phyloP scores from a whole-genome alignment of 2,113 vertebrate species.

The Bufo gargarizans region DNA sequence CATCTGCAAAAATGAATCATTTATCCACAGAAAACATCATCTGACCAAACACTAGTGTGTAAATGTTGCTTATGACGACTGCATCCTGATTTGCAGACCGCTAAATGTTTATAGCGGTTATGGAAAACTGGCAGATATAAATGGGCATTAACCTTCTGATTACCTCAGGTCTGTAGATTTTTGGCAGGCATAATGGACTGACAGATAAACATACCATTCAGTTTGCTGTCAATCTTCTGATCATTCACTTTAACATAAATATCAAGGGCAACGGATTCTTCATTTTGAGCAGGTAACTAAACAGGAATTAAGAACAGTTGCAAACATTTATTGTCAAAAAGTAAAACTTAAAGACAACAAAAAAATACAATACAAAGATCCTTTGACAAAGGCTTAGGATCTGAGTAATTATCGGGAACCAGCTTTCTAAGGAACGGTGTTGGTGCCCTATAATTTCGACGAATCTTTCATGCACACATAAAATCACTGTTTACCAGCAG shows the following conservation, averaged over 20 bases:
- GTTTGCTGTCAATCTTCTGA: conserved; percentile 89
- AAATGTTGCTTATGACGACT: neutral
- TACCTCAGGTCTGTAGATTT: neutral
- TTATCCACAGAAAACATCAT: neutral
- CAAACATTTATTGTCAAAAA: neutral
- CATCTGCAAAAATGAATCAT: too few species aligned
- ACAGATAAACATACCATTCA: conserved; percentile 78
- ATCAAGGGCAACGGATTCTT: conserved; percentile 82
- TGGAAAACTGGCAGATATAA: neutral
- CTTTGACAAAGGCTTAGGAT: too few species aligned
- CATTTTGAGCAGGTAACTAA: conserved; percentile 81
- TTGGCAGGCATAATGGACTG: neutral
- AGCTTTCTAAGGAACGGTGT: too few species aligned
- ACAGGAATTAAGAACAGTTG: conserved; percentile 29
- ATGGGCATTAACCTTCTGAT: neutral
- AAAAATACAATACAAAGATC: too few species aligned
- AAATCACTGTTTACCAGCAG: too few species aligned
- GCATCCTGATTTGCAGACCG: neutral
- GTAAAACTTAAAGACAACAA: neutral
- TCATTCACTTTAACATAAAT: conserved; percentile 81
- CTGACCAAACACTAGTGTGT: neutral
- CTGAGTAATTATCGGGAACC: too few species aligned
- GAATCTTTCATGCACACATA: too few species aligned
- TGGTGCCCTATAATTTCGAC: too few species aligned
- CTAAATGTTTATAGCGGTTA: neutral